Conservation (phyloP, 1,140 invertebrate species). For the Polypedilum pembai region DNA sequence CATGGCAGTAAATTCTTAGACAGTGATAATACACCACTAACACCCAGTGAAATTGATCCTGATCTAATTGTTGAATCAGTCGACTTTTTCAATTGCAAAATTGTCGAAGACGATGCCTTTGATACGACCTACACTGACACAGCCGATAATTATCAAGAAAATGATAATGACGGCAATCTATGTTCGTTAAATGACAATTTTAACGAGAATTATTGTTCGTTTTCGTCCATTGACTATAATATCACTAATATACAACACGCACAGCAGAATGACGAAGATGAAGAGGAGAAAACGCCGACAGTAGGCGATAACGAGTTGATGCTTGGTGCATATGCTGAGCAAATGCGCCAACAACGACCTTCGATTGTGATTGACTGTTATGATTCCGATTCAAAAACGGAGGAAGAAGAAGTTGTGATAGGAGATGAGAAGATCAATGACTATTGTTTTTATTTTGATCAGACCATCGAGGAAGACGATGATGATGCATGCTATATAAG, state of each 20-base stretch:
- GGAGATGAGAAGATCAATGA: neutral
- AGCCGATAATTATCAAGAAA: neutral
- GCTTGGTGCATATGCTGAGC: neutral
- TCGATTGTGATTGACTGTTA: constrained; percentile 28
- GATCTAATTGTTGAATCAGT: neutral
- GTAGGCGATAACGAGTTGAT: neutral
- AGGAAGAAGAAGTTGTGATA: neutral
- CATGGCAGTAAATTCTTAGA: neutral
- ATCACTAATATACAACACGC: neutral
- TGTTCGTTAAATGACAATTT: constrained; percentile 21
- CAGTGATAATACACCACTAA: neutral
- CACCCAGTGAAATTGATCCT: neutral
- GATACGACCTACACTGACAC: neutral
- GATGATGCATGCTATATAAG: neutral
- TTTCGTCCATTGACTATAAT: constrained; percentile 16
- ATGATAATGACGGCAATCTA: neutral
- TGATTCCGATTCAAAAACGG: constrained; percentile 16
- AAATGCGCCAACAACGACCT: constrained; percentile 26
- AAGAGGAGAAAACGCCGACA: neutral
- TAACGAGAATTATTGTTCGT: constrained; percentile 22
- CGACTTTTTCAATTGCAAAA: neutral
- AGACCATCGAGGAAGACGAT: constrained; percentile 30
- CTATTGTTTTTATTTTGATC: constrained; percentile 29
- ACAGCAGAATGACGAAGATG: neutral
- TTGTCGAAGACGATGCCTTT: neutral